Evolutionary conservation across 1,140 invertebrate genomes (phyloP).

Genomic region (Euschistus heros): DNA sequence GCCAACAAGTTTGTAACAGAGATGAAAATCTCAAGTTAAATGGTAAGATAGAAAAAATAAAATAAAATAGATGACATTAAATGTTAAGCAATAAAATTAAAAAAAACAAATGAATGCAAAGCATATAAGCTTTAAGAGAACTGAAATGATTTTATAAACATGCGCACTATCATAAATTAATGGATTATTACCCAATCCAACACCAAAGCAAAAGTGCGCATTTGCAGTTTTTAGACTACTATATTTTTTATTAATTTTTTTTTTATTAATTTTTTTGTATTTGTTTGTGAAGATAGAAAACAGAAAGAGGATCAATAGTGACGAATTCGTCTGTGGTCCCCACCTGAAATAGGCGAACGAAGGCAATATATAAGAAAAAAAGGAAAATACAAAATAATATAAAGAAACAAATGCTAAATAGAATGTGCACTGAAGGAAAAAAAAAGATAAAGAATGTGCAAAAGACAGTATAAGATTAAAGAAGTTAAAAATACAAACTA

Average conservation of each 20-base stretch:
- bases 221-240: too few relatives aligned
- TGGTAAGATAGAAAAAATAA: too few relatives aligned
- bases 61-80: too few relatives aligned
- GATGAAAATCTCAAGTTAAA: too few relatives aligned
- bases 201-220: constrained; percentile 11
- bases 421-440: constrained; percentile 4
- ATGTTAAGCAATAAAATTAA: too few relatives aligned
- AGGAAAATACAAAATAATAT: constrained; percentile 5
- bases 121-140: too few relatives aligned
- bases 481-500: not conserved
- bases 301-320: constrained; percentile 28
- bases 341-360: constrained; percentile 28
- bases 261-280: constrained; percentile 6
- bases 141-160: too few relatives aligned
- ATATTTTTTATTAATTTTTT: not conserved
- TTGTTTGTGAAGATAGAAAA: constrained; percentile 20
- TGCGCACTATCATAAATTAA: constrained; percentile 1
- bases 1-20: too few relatives aligned
- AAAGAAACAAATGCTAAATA: not conserved
- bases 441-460: constrained; percentile 7
- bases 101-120: too few relatives aligned
- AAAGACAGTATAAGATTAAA: not conserved
- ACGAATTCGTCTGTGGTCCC: constrained; percentile 28
- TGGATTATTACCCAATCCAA: constrained; percentile 13
- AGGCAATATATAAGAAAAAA: constrained; percentile 12